Evolutionary conservation across 1,140 invertebrate genomes (phyloP).

Genomic region (Nephila pilipes): DNA sequence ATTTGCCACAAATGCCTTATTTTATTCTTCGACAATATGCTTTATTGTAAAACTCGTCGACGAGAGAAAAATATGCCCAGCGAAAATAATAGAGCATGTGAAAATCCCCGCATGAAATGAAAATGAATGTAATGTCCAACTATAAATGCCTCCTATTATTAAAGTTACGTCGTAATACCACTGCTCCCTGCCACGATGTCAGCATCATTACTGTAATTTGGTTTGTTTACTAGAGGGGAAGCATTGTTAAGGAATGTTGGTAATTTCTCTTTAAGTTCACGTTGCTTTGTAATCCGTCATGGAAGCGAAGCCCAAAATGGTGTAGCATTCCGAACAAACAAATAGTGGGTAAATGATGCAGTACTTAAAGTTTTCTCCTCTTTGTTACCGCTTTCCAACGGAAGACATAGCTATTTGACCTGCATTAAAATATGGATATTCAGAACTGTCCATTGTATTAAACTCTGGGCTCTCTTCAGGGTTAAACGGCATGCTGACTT

Average conservation of each 20-base stretch:
- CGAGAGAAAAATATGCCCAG: background rate
- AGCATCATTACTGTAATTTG: conserved; percentile 60
- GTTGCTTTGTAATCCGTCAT: background rate
- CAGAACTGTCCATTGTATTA: too few species aligned
- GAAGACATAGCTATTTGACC: too few species aligned
- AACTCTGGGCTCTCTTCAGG: too few species aligned
- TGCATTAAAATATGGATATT: too few species aligned
- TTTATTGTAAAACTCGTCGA: too few species aligned
- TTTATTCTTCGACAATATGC: background rate
- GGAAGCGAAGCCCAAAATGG: background rate
- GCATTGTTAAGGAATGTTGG: conserved; percentile 56
- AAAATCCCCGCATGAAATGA: background rate
- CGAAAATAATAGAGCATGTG: background rate
- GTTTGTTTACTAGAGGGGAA: conserved; percentile 45
- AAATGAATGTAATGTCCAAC: conserved; percentile 25
- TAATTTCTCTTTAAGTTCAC: conserved; percentile 24
- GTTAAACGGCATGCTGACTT: too few species aligned
- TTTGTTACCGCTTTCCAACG: too few species aligned
- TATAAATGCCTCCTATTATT: conserved; percentile 28
- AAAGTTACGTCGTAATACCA: background rate
- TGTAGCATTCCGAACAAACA: conserved; percentile 24
- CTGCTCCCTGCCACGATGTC: background rate
- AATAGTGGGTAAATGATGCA: background rate
- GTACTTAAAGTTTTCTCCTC: background rate
- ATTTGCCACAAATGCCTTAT: background rate